Evolutionary conservation across 2,113 vertebrate species (phyloP), one percentile per base, ranked within the genome.

Genomic region (Crotalus viridis): DNA sequence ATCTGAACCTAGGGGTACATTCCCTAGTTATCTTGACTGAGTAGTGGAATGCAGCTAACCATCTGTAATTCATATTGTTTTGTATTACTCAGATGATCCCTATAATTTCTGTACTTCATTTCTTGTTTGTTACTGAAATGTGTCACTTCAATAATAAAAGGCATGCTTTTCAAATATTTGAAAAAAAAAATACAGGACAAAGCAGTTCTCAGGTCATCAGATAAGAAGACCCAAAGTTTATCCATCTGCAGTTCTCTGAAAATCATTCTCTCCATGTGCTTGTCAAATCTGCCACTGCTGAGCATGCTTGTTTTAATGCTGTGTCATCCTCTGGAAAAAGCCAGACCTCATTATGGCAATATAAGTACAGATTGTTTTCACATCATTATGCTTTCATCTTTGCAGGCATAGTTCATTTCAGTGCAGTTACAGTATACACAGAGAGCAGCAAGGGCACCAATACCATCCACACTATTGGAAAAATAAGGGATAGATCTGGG

Each of bases 401-500:
- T n/a, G 74, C 4, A 92, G 52, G 26, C 59, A 74, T 74, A 92
- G 48, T 74, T 88, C 91, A 92, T 88, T 55, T 52, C 59, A 28
- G 9, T 87, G 87, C 61, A 92, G 87, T 74, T 81, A 57, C 61
- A n/a, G 52, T 46, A 89, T 43, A 81, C n/a, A 54, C 1, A 33
- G 0, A 64, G 43, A 69, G 69, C 24, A 48, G 43, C 59, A 61
- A 87, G 85, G 48, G 5, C 4, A 81, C 17, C 91, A 46, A 9
- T 39, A 46, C 19, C 61, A 74, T 6, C 22, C 59, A 88, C 7
- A 15, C 24, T 43, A 54, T 13, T 74, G 22, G 21, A 19, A 89
- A 69, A 74, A 74, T 26, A 24, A 92, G n/a, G 13, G 48, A 55
- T 88, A 43, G n/a, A 28, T 39, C 21, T 61, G 28, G 8, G 56